Evolutionary conservation across 2,113 vertebrate species (phyloP), one percentile per base, ranked within the genome.

Genomic region (Cynocephalus volans): DNA sequence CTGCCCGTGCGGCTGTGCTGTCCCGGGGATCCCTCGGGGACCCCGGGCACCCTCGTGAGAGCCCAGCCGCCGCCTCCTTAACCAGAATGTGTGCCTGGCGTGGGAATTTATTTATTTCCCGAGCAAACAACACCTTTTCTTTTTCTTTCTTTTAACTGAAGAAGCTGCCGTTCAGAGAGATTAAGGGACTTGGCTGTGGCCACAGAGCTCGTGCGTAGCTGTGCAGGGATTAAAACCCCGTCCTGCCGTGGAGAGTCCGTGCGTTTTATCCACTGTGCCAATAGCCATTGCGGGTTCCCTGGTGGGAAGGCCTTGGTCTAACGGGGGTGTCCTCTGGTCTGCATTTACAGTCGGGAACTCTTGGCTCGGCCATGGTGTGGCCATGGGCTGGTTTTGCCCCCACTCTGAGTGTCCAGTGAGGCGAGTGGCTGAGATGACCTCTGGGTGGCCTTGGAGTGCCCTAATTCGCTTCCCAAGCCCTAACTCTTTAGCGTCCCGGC

Each of bases 51-150:
- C 23, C 69, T 31, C 28, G 19, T 1, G 69, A 45, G 80, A 60
- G 75, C 21, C 85, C 56, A 81, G 92, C 26, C 21, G 14, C n/a
- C 15, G 75, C 52, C 60, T 54, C 18, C 48, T 56, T 18, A 21
- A 24, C 28, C 33, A 50, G 82, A 87, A 26, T 28, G 60, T 18
- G 80, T 36, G 87, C 88, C 93, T 8, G 13, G 72, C 82, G 5
- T 81, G 93, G 91, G 88, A 70, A 85, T n/a, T 11, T 58, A 85
- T n/a, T 11, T 58, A 19, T 36, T 33, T 86, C 31, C 87, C 24
- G 50, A 19, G 54, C 83, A 52, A 81, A 89, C n/a, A 73, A 54
- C n/a, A 54, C n/a, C 52, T 83, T 54, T 89, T 72, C 62, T 33
- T 67, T 84, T 76, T 52, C 26, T 54, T 21, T 58, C 31, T 60